Percentiles rank a stretch among this genome's conserved stretches.
phyloP scores from a whole-genome alignment of 2,797 vertebrate genomes.

The Coluber constrictor region DNA sequence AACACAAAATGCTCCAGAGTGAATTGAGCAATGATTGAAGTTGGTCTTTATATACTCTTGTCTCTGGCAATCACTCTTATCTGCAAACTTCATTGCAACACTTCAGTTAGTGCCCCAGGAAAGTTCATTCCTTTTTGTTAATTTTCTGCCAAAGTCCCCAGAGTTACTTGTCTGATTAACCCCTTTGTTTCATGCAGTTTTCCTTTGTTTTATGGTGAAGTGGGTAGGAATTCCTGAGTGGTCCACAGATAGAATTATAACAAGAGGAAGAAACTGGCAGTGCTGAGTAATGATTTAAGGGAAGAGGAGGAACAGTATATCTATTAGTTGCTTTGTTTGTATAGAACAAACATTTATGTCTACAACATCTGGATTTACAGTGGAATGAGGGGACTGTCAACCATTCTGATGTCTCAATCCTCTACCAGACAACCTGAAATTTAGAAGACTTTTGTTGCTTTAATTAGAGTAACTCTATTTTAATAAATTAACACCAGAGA shows the following conservation, averaged over 20 bases:
- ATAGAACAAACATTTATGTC: background rate
- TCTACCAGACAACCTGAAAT: background rate
- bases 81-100: constrained; percentile 4
- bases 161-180: background rate
- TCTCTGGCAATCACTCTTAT: background rate
- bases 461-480: background rate
- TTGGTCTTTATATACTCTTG: background rate
- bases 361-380: background rate
- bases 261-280: background rate
- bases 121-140: background rate
- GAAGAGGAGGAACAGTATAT: background rate
- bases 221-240: too few relatives aligned
- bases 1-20: background rate
- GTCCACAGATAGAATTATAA: too few relatives aligned
- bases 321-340: background rate
- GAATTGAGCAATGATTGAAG: background rate
- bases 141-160: background rate
- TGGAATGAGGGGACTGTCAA: background rate
- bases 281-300: background rate
- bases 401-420: background rate
- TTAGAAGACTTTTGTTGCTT: background rate
- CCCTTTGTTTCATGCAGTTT: too few relatives aligned
- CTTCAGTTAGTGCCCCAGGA: background rate
- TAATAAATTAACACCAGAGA: background rate
- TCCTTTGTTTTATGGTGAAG: too few relatives aligned